phyloP scores from a whole-genome alignment of 92 coral and sea anemone genomes.

The Epizoanthus stellaris region DNA sequence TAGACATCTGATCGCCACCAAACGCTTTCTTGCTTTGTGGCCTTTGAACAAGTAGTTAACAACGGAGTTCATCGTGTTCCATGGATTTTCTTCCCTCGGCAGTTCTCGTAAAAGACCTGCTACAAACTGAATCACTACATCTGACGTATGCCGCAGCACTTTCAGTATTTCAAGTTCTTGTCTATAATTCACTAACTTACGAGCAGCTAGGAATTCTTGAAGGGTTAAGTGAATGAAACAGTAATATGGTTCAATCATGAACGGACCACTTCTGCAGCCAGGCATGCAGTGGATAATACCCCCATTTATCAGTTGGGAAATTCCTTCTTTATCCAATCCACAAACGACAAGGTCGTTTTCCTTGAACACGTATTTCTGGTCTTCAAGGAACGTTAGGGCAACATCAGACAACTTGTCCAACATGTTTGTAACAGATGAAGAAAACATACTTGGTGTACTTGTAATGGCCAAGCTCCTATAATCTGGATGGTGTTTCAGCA shows the following conservation, averaged over 20 bases:
- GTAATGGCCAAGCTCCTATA: not conserved
- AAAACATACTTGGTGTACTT: not conserved
- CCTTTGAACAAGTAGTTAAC: no score
- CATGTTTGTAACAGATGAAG: not conserved
- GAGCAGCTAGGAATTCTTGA: no score
- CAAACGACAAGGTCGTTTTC: not conserved
- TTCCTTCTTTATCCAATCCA: not conserved
- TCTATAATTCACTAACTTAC: no score
- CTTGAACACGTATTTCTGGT: not conserved
- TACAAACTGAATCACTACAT: no score
- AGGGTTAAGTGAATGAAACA: not conserved
- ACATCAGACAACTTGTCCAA: not conserved
- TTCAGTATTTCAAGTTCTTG: no score
- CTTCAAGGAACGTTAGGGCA: not conserved
- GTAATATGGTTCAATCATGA: not conserved
- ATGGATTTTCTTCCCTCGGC: no score
- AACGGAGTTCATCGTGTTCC: no score
- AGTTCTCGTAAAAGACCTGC: no score
- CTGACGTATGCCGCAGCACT: no score
- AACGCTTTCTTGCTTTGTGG: no score
- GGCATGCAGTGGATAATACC: not conserved
- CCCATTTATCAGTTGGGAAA: no score
- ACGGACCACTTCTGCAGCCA: constrained; percentile 8
- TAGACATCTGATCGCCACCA: no score
- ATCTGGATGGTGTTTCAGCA: constrained; percentile 12